Evolutionary conservation across 2,797 vertebrate species (phyloP), one percentile per base, ranked within the genome.

Genomic region (Sylvia borin): DNA sequence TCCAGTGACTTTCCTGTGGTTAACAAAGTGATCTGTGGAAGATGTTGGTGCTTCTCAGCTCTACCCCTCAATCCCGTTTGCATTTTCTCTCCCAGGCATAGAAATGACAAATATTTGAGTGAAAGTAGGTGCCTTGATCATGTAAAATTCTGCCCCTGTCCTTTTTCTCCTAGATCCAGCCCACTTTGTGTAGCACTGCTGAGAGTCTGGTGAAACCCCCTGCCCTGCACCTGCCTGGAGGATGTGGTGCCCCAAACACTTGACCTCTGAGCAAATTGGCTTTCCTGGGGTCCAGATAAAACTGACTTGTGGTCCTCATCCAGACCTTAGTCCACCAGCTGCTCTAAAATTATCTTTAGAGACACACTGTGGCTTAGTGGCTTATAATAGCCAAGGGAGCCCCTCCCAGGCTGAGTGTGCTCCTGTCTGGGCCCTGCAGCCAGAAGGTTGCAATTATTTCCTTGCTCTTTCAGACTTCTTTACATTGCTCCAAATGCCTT

Each of bases 401-500:
- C 13, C 4, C 51, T 58, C 43, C 26, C 6, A 13, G 58, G 68
- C 78, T 3, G 1, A 9, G 48, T 53, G 50, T n/a, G 14, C 51
- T 95, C 55, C 94, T 85, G 29, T 27, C 86, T 86, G 71, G 18
- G 73, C 45, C 57, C 51, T 54, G 40, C 50, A 81, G 70, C 55
- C 92, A 94, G 93, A 64, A 92, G 66, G 64, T 42, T 94, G 85
- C 60, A 92, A 62, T 93, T 73, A 92, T 76, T 84, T 90, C 88
- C 65, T 76, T 86, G 55, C 45, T 64, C 20, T 86, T 92, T 70
- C 64, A 53, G 38, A 18, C 51, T 66, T 84, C 17, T 6, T 83
- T 64, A 18, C 34, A 53, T 31, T 85, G 45, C 25, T 89, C 71
- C 40, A 38, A 17, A 51, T 88, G 88, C 80, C 80, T 93, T 78